Evolutionary conservation across 35 echinoderm and acorn worm species (phyloP), one percentile per base, ranked within the genome.

Genomic region (Holothuria glaberrima): DNA sequence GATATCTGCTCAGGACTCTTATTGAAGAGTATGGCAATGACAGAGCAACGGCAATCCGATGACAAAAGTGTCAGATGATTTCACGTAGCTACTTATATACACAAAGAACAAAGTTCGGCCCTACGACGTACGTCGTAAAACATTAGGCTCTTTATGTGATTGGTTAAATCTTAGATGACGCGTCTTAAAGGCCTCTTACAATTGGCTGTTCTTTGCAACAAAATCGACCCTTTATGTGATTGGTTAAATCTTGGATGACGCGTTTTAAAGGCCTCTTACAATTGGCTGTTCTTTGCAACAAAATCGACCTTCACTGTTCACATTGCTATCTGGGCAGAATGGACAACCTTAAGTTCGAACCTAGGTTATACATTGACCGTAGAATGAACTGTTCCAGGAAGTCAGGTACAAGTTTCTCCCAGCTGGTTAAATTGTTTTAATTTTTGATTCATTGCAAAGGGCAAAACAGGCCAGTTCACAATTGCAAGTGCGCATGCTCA

Each of bases 311-410:
- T 72, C 58, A 61, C 58, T 61, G 25, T 26, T 78, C 74, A 6
- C 74, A 35, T 78, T 78, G 31, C 74, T 78, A 78, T 78, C 74
- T 35, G 45, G 74, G 74, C 74, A 78, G 45, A 78, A 78, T 78
- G 45, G 74, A 36, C 28, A 78, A 78, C 30, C 30, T 35, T n/a
- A n/a, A n/a, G n/a, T n/a, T 36, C 7, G 32, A 25, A 69, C 66
- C 24, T 14, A 69, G 25, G 0, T 69, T 69, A 69, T 17, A 12
- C 17, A 69, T 69, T 69, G 66, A 69, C 24, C 66, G 66, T 69
- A 69, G 31, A 69, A 25, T 12, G 66, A 69, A 69, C 66, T 69
- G 66, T 69, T 69, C 24, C 66, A 69, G 16, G 17, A 7, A 69
- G 66, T 69, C 12, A 21, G 66, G 25, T 26, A 2, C 6, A 22